Evolutionary conservation across 2,888 invertebrate species (phyloP).

Genomic region (Thysanoteuthis rhombus): DNA sequence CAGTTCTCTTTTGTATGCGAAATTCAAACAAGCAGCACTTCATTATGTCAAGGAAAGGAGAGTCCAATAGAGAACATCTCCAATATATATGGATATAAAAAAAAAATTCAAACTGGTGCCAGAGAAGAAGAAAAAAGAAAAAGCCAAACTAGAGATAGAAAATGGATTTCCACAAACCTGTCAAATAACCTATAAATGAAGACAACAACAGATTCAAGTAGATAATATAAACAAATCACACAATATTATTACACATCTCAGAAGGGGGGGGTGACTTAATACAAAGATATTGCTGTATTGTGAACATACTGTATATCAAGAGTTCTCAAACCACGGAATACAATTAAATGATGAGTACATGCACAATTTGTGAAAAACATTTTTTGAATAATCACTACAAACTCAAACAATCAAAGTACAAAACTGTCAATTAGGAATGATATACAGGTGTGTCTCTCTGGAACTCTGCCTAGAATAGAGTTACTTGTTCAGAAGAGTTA

Average conservation of each 20-base stretch:
- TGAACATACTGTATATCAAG: too few species aligned
- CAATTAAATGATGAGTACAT: too few species aligned
- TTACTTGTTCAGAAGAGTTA: too few species aligned
- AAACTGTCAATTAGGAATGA: too few species aligned
- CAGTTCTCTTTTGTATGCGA: background rate
- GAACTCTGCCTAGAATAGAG: too few species aligned
- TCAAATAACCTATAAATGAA: constrained; percentile 32
- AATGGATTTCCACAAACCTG: background rate
- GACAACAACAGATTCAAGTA: background rate
- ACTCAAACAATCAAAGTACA: too few species aligned
- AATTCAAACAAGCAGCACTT: background rate
- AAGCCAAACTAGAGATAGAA: background rate
- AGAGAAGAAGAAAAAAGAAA: background rate
- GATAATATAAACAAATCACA: background rate
- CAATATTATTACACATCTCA: background rate
- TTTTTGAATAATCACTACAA: too few species aligned
- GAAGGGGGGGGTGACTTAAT: background rate
- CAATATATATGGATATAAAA: background rate
- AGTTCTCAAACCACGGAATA: too few species aligned
- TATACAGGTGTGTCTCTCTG: too few species aligned
- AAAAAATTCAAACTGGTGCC: background rate
- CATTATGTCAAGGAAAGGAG: background rate
- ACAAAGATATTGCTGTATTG: background rate
- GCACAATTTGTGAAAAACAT: too few species aligned
- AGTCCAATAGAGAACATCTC: background rate